Base-by-base conservation (phyloP, 2,113 vertebrate species). In the Piliocolobus tephrosceles region DNA sequence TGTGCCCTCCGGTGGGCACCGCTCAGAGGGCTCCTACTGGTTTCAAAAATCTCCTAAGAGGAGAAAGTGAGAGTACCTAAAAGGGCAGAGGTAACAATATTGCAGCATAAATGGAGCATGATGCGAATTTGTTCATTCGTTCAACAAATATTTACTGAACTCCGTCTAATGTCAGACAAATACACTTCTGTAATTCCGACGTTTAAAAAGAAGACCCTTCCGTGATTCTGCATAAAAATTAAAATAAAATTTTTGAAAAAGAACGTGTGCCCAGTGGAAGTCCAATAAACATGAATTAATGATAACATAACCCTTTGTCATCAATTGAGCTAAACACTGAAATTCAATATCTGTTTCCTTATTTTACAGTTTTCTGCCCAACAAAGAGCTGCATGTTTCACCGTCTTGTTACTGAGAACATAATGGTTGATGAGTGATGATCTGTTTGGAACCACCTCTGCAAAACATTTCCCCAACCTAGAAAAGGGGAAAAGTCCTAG, bases 41-140 rank as follows among this genome's bases (percentile, higher is more conserved):
- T 57, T n/a, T 79, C 47, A 52, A 47, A 57, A 17, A 50, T 32
- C 22, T 45, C 18, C 30, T 73, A 5, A 55, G 4, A 43, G 57
- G 32, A 73, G 55, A 58, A 58, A 30, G 58, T 13, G 6, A 40
- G 45, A 17, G 84, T 1, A 9, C 12, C 4, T 14, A 0, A 35
- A 6, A 58, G n/a, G n/a, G 52, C 78, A 27, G 9, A 47, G 43
- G 47, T 23, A 2, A 1, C 30, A 9, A 6, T 0, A 6, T 1
- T 0, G 2, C 10, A 4, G 1, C 14, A 0, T 25, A 1, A 32
- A 13, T 1, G n/a, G 32, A 14, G 25, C 5, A 17, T 2, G 38
- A 22, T 1, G 32, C 22, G 20, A 32, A 6, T 18, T 18, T 5
- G 55, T 16, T 40, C 13, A 5, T 14, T 38, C 52, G 10, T 4